A percentile compares a stretch with the other conserved stretches of the same genome.
Evolutionary conservation across 2,888 invertebrate species (phyloP).

Genomic region (Ephialtes manifestator): DNA sequence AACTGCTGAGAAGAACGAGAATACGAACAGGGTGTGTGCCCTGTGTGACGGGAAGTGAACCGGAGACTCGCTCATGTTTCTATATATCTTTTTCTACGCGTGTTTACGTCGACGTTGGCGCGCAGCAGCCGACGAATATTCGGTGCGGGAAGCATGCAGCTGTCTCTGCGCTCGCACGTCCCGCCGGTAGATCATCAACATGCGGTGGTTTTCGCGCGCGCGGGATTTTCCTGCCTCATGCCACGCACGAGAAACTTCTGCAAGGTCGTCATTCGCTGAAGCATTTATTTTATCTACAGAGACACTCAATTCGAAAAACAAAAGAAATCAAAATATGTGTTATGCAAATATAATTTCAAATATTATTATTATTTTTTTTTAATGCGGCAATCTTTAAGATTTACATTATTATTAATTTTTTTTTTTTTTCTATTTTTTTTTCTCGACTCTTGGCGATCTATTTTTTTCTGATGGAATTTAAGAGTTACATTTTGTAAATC

Average conservation of each 20-base stretch:
- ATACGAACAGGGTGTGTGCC: slow-evolving; percentile 26
- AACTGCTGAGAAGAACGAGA: neutral
- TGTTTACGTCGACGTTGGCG: slow-evolving; percentile 9
- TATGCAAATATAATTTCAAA: neutral
- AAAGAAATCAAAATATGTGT: neutral
- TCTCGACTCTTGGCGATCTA: too few species aligned
- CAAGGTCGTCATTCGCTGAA: neutral
- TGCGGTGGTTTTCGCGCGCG: slow-evolving; percentile 39
- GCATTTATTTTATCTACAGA: neutral
- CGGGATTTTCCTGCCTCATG: slow-evolving; percentile 27
- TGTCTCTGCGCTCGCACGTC: slow-evolving; percentile 18
- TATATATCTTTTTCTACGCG: slow-evolving; percentile 15
- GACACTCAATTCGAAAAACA: neutral
- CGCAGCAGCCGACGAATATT: slow-evolving; percentile 10
- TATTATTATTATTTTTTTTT: neutral
- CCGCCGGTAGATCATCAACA: slow-evolving; percentile 47
- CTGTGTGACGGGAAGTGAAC: slow-evolving; percentile 23
- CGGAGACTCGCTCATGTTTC: neutral
- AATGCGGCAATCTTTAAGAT: too few species aligned
- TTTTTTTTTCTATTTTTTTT: too few species aligned
- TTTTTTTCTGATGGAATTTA: too few species aligned
- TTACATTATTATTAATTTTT: too few species aligned
- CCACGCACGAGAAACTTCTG: slow-evolving; percentile 22
- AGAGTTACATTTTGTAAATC: too few species aligned
- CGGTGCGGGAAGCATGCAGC: slow-evolving; percentile 39